Evolutionary conservation across 2,797 vertebrate species (phyloP), one percentile per base, ranked within the genome.

Genomic region (Rhynchotus rufescens): DNA sequence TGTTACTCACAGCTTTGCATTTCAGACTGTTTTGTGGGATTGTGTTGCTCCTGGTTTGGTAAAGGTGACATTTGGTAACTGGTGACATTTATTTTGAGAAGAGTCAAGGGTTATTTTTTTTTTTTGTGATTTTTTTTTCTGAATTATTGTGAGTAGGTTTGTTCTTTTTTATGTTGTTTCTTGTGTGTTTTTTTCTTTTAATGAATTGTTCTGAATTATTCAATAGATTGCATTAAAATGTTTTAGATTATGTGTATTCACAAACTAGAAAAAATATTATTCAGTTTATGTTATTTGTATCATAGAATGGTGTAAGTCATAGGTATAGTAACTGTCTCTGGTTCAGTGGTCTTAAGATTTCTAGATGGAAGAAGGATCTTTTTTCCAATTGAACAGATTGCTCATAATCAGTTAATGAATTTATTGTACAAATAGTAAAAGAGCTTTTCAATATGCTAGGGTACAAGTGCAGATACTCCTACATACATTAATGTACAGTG

Each of bases 401-500:
- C 89, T 86, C 84, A 76, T 82, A 74, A 80, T 90, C 60, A 32
- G 52, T 54, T 90, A 88, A 92, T 79, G 59, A 89, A 61, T 92
- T 84, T 90, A 79, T 85, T 83, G 73, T 83, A 44, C 62, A 91
- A 92, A 84, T 84, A 86, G 89, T 78, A 92, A 90, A 92, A 82
- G 52, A 80, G 12, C 56, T 85, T 84, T 91, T 91, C 72, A 71
- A 76, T 83, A 75, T 83, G 59, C 86, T 73, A 3, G 28, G 23
- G 10, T 78, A 20, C 68, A 57, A 73, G 59, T 73, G 69, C 68
- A 90, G 91, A 77, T 81, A 78, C 54, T 83, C n/a, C n/a, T 74
- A 59, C 66, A 25, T 36, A 52, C 56, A 47, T 49, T 51, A 23
- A 11, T 68, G 89, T 78, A 40, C 59, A 42, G 72, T 73, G 65